These are phyloP conservation scores for Drosophila histrio DNA, from an alignment of 2,888 invertebrate species.

Conservation along the genomic window DNA sequence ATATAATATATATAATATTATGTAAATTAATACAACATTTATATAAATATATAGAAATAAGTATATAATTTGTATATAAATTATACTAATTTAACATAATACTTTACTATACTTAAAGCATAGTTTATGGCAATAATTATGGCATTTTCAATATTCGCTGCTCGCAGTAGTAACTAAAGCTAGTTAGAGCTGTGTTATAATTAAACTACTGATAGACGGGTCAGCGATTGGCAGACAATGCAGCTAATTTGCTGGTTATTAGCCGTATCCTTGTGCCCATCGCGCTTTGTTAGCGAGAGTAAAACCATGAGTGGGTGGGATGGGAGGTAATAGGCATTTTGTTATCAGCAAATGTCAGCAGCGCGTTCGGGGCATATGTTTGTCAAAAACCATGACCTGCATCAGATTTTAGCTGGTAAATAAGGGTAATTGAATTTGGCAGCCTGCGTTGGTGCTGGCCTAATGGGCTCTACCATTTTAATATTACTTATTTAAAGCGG, in stretches of 20 bases:
- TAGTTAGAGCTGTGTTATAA: too few species aligned
- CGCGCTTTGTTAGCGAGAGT: too few species aligned
- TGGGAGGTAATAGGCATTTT: neutral
- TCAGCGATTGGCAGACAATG: neutral
- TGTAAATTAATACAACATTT: too few species aligned
- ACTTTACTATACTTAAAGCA: too few species aligned
- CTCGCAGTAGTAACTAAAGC: too few species aligned
- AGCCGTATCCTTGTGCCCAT: neutral
- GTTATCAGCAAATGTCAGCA: neutral
- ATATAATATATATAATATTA: too few species aligned
- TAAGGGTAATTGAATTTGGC: conserved; percentile 42
- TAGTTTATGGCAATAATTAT: too few species aligned
- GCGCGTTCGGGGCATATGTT: conserved; percentile 18
- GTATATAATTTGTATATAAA: too few species aligned
- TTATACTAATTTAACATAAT: too few species aligned
- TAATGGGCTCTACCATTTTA: conserved; percentile 1
- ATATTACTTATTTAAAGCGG: conserved; percentile 13
- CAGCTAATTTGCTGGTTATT: conserved; percentile 26
- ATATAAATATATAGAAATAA: too few species aligned
- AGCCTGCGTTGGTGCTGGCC: neutral
- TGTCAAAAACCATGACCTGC: conserved; percentile 16
- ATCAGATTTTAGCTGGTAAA: conserved; percentile 25
- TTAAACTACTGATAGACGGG: neutral
- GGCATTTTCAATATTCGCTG: too few species aligned
- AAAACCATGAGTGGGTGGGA: neutral